Conservation (phyloP, 2,888 invertebrate species). For the Ommatoiulus sabulosus region DNA sequence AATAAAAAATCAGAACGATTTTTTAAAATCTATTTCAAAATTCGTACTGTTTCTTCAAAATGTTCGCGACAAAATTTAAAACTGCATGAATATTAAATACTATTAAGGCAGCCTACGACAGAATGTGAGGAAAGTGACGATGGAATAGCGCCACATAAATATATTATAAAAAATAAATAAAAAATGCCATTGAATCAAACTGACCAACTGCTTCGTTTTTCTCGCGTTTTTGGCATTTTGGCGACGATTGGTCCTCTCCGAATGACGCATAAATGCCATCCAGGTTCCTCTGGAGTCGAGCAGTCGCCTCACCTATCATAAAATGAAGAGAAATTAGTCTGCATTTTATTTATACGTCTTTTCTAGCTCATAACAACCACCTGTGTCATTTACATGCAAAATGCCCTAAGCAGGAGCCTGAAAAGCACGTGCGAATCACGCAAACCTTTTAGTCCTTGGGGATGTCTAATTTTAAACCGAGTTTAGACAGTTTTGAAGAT, state of each 20-base stretch:
- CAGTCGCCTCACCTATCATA: constrained; percentile 55
- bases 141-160: too few relatives aligned
- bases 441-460: constrained; percentile 21
- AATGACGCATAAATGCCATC: constrained; percentile 58
- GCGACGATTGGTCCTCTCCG: constrained; percentile 55
- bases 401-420: not conserved
- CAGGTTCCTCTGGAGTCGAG: constrained; percentile 58
- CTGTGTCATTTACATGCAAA: not conserved
- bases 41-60: too few relatives aligned
- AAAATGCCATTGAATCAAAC: not conserved
- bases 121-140: too few relatives aligned
- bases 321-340: constrained; percentile 54
- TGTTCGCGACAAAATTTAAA: too few relatives aligned
- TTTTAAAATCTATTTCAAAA: too few relatives aligned
- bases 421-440: constrained; percentile 14
- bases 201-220: constrained; percentile 55
- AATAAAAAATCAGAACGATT: too few relatives aligned
- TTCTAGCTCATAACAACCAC: not conserved
- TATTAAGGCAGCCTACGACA: too few relatives aligned
- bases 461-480: constrained; percentile 21
- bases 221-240: constrained; percentile 57
- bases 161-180: not conserved
- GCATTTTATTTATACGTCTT: not conserved
- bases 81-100: too few relatives aligned
- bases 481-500: not conserved